Evolutionary conservation across 2,797 vertebrate genomes (phyloP), one percentile per base, ranked within the genome.

Genomic region (Hyperoplus lanceolatus): DNA sequence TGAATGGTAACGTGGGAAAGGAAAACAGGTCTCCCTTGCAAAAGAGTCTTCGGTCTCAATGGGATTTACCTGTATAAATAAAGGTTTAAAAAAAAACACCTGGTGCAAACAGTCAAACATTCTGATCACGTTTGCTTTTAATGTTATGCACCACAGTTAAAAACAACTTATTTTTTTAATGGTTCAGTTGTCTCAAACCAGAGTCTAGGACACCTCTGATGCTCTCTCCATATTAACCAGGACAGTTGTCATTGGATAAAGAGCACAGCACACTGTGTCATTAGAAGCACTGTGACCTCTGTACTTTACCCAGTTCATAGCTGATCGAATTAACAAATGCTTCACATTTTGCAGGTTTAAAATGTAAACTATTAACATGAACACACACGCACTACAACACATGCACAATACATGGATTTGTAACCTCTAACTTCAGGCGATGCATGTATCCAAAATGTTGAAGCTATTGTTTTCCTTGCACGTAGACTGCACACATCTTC

Each of bases 291-390:
- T 4, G 18, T 70, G 49, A 70, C 51, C 59, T 70, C 49, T 60
- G 67, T 49, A 72, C 29, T 64, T 56, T 3, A n/a, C 38, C 12
- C 29, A 2, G 48, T 72, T 48, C 61, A 73, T 11, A 16, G 38
- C 68, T 77, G 53, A 45, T 38, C 5, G 4, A 36, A 2, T 68
- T 42, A 56, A 51, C 39, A 41, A 11, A 61, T 1, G 0, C 6
- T 48, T 62, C 1, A 39, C 0, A 4, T 49, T 56, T 46, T 8
- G 4, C 3, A 56, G 10, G 36, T 62, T 70, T 66, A 39, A 55
- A 62, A 39, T 21, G 6, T 48, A 50, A 67, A 63, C n/a, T 54
- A 4, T 1, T 12, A 29, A 53, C 0, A 0, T 42, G 3, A n/a
- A 3, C 6, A 69, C 21, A 62, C 14, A 21, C 38, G 11, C 4